Percentiles rank a stretch among this genome's conserved stretches.
These are phyloP conservation scores for Mycalesis mineus DNA, from an alignment of 2,888 invertebrate genomes.

Conservation along the genomic window DNA sequence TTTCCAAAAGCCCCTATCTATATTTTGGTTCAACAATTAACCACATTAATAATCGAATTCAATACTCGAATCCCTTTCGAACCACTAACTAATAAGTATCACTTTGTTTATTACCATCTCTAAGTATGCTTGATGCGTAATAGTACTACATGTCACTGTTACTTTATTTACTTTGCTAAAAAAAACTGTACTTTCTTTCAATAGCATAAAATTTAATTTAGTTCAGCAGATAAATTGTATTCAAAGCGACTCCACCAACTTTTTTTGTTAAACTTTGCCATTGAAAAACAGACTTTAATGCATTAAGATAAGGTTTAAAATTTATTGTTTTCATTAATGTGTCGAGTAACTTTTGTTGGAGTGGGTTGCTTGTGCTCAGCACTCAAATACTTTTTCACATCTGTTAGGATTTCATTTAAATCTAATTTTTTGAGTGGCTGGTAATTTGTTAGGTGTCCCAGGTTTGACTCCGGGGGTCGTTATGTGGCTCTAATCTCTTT, in stretches of 20 bases:
- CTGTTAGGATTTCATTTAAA: slow-evolving; percentile 14
- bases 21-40: slow-evolving; percentile 2
- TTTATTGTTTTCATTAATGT: background rate
- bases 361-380: slow-evolving; percentile 5
- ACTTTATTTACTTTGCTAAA: background rate
- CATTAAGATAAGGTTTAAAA: background rate
- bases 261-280: background rate
- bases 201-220: background rate
- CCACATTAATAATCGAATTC: background rate
- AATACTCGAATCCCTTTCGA: slow-evolving; percentile 2
- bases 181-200: background rate
- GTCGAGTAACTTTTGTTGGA: slow-evolving; percentile 1
- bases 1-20: background rate
- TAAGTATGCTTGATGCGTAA: slow-evolving; percentile 13
- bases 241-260: background rate
- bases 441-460: slow-evolving; percentile 2
- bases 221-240: background rate
- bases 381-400: slow-evolving; percentile 14
- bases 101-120: slow-evolving; percentile 26
- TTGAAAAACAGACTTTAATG: background rate
- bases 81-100: slow-evolving; percentile 16
- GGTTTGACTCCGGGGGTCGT: background rate
- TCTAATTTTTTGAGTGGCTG: slow-evolving; percentile 7
- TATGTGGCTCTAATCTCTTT: too few species aligned
- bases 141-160: slow-evolving; percentile 11